These are phyloP conservation scores for Todus mexicanus DNA, from an alignment of 2,797 vertebrate species.

Conservation along the genomic window DNA sequence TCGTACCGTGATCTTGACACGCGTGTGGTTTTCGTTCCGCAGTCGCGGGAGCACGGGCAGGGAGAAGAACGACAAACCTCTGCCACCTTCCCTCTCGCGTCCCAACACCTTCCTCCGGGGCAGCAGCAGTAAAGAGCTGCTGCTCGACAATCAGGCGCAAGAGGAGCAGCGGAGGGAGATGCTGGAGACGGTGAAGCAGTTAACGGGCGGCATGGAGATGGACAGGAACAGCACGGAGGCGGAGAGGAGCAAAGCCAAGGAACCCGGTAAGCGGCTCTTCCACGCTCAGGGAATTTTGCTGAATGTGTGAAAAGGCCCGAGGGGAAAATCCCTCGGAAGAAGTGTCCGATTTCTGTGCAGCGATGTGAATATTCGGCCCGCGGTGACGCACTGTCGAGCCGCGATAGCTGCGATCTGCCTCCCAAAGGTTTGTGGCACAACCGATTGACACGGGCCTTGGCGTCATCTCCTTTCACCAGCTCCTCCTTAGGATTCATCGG, in stretches of 20 bases:
- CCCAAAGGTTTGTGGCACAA: not conserved
- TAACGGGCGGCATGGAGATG: slow-evolving; percentile 77
- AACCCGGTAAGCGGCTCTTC: slow-evolving; percentile 76
- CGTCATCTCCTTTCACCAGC: not conserved
- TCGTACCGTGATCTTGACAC: not conserved
- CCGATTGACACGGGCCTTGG: not conserved
- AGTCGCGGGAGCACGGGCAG: slow-evolving; percentile 82
- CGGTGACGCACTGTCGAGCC: not conserved
- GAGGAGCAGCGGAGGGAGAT: slow-evolving; percentile 85
- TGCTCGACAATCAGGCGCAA: slow-evolving; percentile 79
- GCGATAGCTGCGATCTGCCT: not conserved
- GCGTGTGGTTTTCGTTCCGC: not conserved
- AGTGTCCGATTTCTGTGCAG: not conserved
- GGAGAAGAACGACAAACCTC: slow-evolving; percentile 88
- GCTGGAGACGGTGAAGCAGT: slow-evolving; percentile 79
- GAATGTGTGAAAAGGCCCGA: not conserved
- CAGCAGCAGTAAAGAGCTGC: slow-evolving; percentile 85
- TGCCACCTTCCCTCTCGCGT: slow-evolving; percentile 73
- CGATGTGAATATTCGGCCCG: not conserved
- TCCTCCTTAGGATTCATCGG: fast-evolving
- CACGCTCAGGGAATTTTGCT: fast-evolving
- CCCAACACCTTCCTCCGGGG: slow-evolving; percentile 80
- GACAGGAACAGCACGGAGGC: slow-evolving; percentile 77
- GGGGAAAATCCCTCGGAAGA: not conserved
- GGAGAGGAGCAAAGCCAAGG: slow-evolving; percentile 77